Evolutionary conservation across 64 coral and sea anemone species (phyloP).

Genomic region (Stichodactyla mertensii): DNA sequence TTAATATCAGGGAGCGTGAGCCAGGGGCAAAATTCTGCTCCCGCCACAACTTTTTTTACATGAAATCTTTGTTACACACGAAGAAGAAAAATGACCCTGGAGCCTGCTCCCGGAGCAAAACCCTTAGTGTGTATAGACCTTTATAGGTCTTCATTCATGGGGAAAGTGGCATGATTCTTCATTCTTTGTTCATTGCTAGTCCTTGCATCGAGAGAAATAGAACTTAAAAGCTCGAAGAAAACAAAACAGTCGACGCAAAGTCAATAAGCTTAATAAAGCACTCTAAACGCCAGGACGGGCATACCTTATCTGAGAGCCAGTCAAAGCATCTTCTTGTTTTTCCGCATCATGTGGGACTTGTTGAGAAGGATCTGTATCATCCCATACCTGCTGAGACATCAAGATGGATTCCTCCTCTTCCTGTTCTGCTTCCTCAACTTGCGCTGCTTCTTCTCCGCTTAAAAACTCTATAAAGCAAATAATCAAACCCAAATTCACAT

Average conservation of each 20-base stretch:
- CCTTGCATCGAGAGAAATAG: too few relatives aligned
- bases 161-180: too few relatives aligned
- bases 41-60: too few relatives aligned
- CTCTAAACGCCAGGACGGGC: neutral
- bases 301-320: constrained; percentile 4
- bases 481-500: neutral
- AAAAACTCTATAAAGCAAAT: neutral
- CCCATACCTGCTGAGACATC: constrained; percentile 93
- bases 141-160: too few relatives aligned
- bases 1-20: too few relatives aligned
- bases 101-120: too few relatives aligned
- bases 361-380: constrained; percentile 59
- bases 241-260: neutral
- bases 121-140: too few relatives aligned
- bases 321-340: neutral
- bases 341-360: neutral
- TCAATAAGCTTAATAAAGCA: neutral
- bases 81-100: too few relatives aligned
- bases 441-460: constrained; percentile 30
- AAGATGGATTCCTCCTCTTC: constrained; percentile 54
- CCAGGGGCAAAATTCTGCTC: too few relatives aligned
- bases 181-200: too few relatives aligned
- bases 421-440: constrained; percentile 34
- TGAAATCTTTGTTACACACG: too few relatives aligned
- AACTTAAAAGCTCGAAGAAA: too few relatives aligned